Base-by-base conservation (phyloP, 53 echinoderm and acorn worm genomes). In the Holothuria leucospilota region DNA sequence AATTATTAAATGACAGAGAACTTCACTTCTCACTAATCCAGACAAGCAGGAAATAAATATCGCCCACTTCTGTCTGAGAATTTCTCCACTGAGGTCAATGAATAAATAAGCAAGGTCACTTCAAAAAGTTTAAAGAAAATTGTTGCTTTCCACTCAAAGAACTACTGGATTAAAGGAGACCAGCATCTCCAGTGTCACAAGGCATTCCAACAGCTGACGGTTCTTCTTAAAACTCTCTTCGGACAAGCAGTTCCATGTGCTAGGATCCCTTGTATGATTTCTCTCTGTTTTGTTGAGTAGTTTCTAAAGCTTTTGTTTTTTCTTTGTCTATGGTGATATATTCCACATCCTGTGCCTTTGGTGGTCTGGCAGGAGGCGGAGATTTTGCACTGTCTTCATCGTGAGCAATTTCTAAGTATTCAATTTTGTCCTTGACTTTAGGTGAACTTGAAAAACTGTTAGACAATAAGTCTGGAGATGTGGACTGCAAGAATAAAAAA, bases 391-490 rank as follows among this genome's bases (percentile, higher is more conserved):
- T 77, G 23, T 89, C 89, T 39, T 75, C 81, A 40, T 91, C 93
- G 59, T 95, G 95, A 73, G 86, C 93, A 6, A 96, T 89, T 62
- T 96, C 96, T 53, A 96, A 85, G 71, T 96, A 96, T 85, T 96
- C 96, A 0, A 96, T 83, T 46, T 83, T 83, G 84, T 83, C 67
- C 84, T 83, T 83, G 56, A 61, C 26, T 26, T 39, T 83, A 7
- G 66, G 84, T 53, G 80, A 80, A 34, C 59, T 28, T 42, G 77
- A 24, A 27, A 77, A 77, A 21, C 52, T 46, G 39, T 52, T 74
- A n/a, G 51, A 28, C 27, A 60, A 59, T 38, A 30, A 29, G 61
- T 80, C 80, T 7, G 80, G 61, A 18, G 80, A 80, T n/a, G 49
- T 25, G 12, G 51, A 51, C 80, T 80, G 80, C 4, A 56, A 56